phyloP scores from a whole-genome alignment of 2,113 vertebrate species.

The Bettongia penicillata region DNA sequence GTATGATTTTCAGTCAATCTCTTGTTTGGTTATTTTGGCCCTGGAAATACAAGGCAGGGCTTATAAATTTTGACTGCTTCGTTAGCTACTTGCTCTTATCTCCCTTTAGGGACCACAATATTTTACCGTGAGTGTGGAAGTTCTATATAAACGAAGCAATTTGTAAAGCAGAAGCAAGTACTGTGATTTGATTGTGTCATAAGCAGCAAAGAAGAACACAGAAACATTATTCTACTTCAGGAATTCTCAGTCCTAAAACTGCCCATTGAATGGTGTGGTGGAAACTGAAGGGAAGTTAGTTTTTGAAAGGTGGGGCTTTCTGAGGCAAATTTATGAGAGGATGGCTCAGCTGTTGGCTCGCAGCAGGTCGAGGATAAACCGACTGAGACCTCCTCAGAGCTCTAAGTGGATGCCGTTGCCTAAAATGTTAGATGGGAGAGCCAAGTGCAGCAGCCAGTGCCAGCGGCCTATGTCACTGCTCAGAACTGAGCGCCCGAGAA shows the following conservation, averaged over 20 bases:
- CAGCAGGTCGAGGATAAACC: background rate
- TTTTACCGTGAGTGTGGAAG: background rate
- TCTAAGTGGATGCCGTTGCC: background rate
- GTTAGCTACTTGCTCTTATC: background rate
- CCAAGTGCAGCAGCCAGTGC: background rate
- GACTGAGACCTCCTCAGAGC: background rate
- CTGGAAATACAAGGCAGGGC: background rate
- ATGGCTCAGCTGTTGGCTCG: background rate
- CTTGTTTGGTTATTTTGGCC: background rate
- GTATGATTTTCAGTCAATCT: background rate
- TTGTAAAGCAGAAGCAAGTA: background rate
- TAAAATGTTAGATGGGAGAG: background rate
- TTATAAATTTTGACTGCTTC: conserved; percentile 15
- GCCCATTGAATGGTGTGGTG: background rate
- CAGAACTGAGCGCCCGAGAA: background rate
- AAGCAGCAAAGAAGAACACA: background rate
- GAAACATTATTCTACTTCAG: background rate
- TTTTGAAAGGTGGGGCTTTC: conserved; percentile 22
- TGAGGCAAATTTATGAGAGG: background rate
- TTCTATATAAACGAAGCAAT: conserved; percentile 1
- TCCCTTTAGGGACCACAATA: conserved; percentile 7
- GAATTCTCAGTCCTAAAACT: background rate
- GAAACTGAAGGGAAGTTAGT: background rate
- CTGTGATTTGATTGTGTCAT: background rate
- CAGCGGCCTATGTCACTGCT: background rate